Base-by-base conservation (phyloP, 2,888 invertebrate species). In the Clepsis dumicolana region DNA sequence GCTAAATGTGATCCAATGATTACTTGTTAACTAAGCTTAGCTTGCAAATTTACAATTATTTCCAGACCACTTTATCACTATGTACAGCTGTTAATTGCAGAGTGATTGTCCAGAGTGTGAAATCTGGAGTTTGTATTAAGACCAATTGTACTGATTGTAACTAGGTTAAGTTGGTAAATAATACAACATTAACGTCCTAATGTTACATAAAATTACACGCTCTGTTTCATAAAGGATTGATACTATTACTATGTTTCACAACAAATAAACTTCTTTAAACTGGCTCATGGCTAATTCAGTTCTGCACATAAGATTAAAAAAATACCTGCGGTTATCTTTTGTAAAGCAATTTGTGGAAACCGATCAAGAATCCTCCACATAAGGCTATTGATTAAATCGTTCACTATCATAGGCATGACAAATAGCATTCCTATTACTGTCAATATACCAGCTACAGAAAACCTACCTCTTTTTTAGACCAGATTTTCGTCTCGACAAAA, bases 21-120 rank as follows among this genome's bases (percentile, higher is more conserved):
- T 25, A 32, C 18, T 21, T 60, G 29, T 8, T 60, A 60, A 54
- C 29, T 66, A 27, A 7, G 16, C 18, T 25, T 35, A 29, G n/a
- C 52, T 21, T 24, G 18, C 59, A 65, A 38, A 38, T 44, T 44
- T 8, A n/a, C 66, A 54, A 61, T 66, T 56, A 66, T 66, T 56
- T 56, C 25, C 48, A 61, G 48, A 24, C 32, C 25, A 53, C 25
- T 35, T 48, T 54, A 62, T 3, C 27, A 27, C 54, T 24, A 48
- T 54, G 61, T 16, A 5, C n/a, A 2, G 18, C 8, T 18, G 8
- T 7, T 44, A 44, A 44, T 18, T 44, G 44, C 7, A 16, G 18
- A 44, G 2, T 44, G 44, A 16, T 18, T 18, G 1, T 44, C 44
- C 18, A 44, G 44, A 44, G 44, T 44, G 16, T 18, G 44, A 44